Evolutionary conservation across 2,888 invertebrate genomes (phyloP).

Genomic region (Tortricodes alternella): DNA sequence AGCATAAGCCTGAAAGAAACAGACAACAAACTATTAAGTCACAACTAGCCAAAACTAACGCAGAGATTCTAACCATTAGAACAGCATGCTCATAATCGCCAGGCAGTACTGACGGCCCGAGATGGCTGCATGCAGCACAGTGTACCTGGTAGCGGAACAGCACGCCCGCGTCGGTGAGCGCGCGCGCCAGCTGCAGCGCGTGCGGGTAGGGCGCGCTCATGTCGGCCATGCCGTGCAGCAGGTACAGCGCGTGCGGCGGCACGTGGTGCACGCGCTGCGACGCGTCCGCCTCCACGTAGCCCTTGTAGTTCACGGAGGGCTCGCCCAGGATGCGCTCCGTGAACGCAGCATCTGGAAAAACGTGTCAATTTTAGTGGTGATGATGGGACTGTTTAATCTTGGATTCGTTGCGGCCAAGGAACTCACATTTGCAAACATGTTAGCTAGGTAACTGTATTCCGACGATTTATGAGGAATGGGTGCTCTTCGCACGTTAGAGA

Average conservation of each 20-base stretch:
- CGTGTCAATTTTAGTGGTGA: background rate
- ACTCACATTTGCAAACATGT: too few relatives aligned
- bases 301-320: slow-evolving; percentile 93
- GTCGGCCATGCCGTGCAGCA: slow-evolving; percentile 97
- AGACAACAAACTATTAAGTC: background rate
- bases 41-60: background rate
- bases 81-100: too few relatives aligned
- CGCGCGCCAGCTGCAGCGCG: slow-evolving; percentile 93
- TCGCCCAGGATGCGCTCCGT: slow-evolving; percentile 96
- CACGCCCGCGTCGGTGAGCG: slow-evolving; percentile 93
- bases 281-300: slow-evolving; percentile 96
- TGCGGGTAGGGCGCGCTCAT: slow-evolving; percentile 97
- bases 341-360: slow-evolving; percentile 92
- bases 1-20: slow-evolving; percentile 90
- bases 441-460: too few relatives aligned
- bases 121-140: too few relatives aligned
- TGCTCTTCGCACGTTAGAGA: too few relatives aligned
- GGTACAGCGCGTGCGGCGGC: slow-evolving; percentile 92
- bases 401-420: too few relatives aligned
- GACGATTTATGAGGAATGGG: too few relatives aligned
- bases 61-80: too few relatives aligned
- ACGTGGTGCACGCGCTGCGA: slow-evolving; percentile 94
- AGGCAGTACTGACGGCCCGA: too few relatives aligned
- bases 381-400: too few relatives aligned
- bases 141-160: slow-evolving; percentile 97